These are phyloP conservation scores for Cryptoprocta ferox DNA, from an alignment of 2,797 vertebrate species.

Conservation along the genomic window DNA sequence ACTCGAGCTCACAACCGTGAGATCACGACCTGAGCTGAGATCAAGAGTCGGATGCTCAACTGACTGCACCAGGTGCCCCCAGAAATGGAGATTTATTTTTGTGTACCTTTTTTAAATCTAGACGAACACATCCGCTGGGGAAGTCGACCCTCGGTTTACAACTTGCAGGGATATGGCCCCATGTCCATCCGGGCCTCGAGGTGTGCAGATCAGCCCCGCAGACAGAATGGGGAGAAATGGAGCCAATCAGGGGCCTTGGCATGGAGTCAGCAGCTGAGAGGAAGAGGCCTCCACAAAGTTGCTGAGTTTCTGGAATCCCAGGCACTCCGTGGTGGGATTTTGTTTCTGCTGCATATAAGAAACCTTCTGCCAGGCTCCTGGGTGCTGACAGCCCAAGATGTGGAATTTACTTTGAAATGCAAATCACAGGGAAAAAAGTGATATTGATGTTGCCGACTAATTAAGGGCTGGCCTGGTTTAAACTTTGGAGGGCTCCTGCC, in stretches of 20 bases:
- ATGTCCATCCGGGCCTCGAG: background rate
- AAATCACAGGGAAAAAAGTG: conserved; percentile 52
- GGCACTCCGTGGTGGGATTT: background rate
- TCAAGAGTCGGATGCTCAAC: no score
- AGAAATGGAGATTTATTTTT: background rate
- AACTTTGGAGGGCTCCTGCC: conserved; percentile 59
- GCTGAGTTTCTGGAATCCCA: conserved; percentile 54
- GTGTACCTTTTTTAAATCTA: background rate
- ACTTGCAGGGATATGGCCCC: rapidly evolving
- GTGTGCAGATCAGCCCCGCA: background rate
- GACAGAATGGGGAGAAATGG: background rate
- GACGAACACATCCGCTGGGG: background rate
- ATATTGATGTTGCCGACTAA: conserved; percentile 30
- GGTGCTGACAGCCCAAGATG: conserved; percentile 41
- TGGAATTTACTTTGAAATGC: conserved; percentile 70
- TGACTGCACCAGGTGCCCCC: background rate
- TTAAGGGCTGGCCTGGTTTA: conserved; percentile 62
- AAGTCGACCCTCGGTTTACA: background rate
- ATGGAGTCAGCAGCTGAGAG: background rate
- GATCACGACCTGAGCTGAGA: no score
- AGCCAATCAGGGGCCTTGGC: background rate
- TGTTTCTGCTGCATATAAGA: background rate
- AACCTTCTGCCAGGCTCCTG: background rate
- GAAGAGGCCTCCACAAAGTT: background rate
- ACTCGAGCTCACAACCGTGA: no score